A percentile compares a stretch with the other conserved stretches of the same genome.
These are phyloP conservation scores for Listronotus bonariensis DNA, from an alignment of 1,140 invertebrate genomes.

Conservation along the genomic window DNA sequence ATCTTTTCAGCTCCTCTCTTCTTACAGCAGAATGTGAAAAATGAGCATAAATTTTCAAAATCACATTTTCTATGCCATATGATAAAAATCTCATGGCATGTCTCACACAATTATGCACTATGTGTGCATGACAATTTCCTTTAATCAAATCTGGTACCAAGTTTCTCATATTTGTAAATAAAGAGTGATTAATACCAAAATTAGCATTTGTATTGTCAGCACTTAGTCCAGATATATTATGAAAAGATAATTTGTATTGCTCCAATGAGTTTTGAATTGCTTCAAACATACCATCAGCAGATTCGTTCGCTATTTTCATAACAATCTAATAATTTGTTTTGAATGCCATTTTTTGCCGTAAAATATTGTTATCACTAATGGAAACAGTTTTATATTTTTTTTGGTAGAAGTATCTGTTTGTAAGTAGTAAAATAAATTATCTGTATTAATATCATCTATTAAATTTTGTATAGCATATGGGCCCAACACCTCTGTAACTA, in stretches of 20 bases:
- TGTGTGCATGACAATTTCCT: constrained; percentile 4
- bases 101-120: constrained; percentile 10
- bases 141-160: constrained; percentile 4
- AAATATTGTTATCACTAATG: constrained; percentile 14
- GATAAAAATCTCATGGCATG: constrained; percentile 36
- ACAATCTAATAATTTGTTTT: constrained; percentile 10
- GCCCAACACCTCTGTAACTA: constrained; percentile 21
- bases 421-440: constrained; percentile 11
- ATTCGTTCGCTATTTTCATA: constrained; percentile 7
- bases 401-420: constrained; percentile 10
- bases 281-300: constrained; percentile 44
- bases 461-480: constrained; percentile 17
- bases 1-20: constrained; percentile 47
- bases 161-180: constrained; percentile 1
- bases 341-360: constrained; percentile 6
- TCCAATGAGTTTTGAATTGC: constrained; percentile 44
- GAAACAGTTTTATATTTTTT: constrained; percentile 15
- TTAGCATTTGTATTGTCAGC: constrained; percentile 8
- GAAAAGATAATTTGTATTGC: constrained; percentile 9
- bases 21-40: constrained; percentile 38
- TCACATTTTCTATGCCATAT: constrained; percentile 44
- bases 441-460: constrained; percentile 14
- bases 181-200: constrained; percentile 3
- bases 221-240: constrained; percentile 9
- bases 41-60: constrained; percentile 38